Conservation (phyloP, 2,888 invertebrate genomes). For the Papilio protenor region DNA sequence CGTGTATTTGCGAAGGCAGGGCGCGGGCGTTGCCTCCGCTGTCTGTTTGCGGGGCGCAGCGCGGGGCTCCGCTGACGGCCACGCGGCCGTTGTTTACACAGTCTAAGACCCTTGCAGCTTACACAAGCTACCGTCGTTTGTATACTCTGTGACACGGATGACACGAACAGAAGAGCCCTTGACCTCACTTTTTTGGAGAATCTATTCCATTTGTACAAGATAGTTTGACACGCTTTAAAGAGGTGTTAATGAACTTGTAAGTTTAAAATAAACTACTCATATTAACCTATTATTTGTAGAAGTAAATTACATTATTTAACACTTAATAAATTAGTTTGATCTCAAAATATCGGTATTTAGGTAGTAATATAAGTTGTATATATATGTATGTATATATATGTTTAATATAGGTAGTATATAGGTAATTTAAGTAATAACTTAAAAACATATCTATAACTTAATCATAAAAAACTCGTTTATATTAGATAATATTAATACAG, state of each 20-base stretch:
- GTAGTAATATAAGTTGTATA: too few relatives aligned
- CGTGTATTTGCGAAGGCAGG: slow-evolving; percentile 72
- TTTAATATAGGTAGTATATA: too few relatives aligned
- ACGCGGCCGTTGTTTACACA: slow-evolving; percentile 46
- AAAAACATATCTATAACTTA: not conserved
- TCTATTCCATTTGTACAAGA: not conserved
- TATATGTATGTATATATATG: too few relatives aligned
- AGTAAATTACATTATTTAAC: not conserved
- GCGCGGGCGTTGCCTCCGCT: slow-evolving; percentile 68
- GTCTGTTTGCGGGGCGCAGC: slow-evolving; percentile 59
- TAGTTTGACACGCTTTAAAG: not conserved
- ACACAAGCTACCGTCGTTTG: slow-evolving; percentile 36
- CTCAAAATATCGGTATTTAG: not conserved
- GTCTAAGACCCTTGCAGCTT: slow-evolving; percentile 30
- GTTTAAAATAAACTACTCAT: not conserved
- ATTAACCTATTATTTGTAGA: not conserved
- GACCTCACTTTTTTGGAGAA: not conserved
- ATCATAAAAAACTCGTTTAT: not conserved
- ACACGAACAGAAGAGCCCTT: not conserved
- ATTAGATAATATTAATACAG: not conserved
- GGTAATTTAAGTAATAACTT: too few relatives aligned
- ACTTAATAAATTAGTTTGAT: too few relatives aligned
- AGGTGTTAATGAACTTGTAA: not conserved
- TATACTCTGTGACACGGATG: not conserved
- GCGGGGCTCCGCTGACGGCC: slow-evolving; percentile 9